Evolutionary conservation across 2,797 vertebrate genomes (phyloP).

Genomic region (Delichon dasypus): DNA sequence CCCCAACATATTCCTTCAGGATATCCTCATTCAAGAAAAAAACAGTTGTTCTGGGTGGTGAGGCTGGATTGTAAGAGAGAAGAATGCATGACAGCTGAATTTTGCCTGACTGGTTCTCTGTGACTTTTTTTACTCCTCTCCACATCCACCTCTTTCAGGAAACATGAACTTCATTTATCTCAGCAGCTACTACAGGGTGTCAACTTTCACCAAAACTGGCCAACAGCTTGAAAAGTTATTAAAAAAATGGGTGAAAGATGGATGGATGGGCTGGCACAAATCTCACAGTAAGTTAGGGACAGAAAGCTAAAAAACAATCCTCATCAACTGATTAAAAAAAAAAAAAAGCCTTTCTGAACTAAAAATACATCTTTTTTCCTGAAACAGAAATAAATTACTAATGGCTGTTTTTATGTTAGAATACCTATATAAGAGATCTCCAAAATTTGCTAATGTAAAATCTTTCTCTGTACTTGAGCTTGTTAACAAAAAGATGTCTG

Average conservation of each 20-base stretch:
- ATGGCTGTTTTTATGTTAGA: neutral
- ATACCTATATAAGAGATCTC: neutral
- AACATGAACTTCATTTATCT: constrained; percentile 12
- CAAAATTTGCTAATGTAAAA: neutral
- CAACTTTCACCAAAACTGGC: neutral
- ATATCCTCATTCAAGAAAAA: neutral
- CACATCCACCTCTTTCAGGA: neutral
- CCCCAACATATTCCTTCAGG: neutral
- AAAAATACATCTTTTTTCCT: neutral
- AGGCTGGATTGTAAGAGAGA: neutral
- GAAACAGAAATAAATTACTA: neutral
- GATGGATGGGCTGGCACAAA: neutral
- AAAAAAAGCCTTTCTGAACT: neutral
- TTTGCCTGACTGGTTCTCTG: neutral
- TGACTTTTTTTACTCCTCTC: neutral
- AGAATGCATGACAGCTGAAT: neutral
- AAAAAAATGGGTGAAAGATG: neutral
- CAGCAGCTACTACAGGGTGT: neutral
- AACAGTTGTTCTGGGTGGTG: neutral
- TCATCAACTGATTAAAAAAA: neutral
- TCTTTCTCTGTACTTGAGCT: neutral
- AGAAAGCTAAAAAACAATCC: neutral
- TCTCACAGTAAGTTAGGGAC: neutral
- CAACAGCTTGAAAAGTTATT: constrained; percentile 38
- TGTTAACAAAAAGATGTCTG: neutral